Base-by-base conservation (phyloP, 2,797 vertebrate genomes). In the Coluber constrictor region DNA sequence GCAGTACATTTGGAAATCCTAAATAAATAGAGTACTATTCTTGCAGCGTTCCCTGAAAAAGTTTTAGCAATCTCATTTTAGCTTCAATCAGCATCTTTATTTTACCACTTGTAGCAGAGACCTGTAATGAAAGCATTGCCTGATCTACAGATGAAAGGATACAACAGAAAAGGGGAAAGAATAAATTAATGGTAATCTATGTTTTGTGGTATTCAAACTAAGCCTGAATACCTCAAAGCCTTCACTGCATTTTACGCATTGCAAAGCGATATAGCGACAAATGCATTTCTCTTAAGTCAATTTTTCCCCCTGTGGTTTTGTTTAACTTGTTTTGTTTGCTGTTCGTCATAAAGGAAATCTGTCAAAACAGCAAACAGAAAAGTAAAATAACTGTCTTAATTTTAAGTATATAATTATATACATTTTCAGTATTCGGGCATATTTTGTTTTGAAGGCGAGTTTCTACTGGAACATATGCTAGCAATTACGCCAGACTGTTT, bases 211-310 rank as follows among this genome's bases (percentile, higher is more conserved):
- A 94, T 96, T 96, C 96, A 97, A 93, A 93, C 95, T 93, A 55
- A 96, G 95, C 95, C 95, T 97, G 96, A 98, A 97, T 97, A 97
- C 95, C 98, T 98, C 97, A 97, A 97, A 98, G 96, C 96, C 96
- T 90, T 95, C 63, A 93, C 91, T 96, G 95, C 87, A 60, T 95
- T 92, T 91, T 96, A 94, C 9, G 16, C 47, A 27, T 94, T 95
- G 95, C 90, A 93, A 96, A 97, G 97, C 92, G 93, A 88, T 96
- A 96, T 97, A 94, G 97, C 97, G 96, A 98, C 97, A 98, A 97
- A 97, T 97, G 97, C 96, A 97, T 97, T 95, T 94, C 91, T 97
- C 94, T 96, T 97, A 97, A 97, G 96, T 94, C 96, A 96, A 60
- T 90, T 91, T 95, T 51, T 25, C 3, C 4, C 4, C 92, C 94